Evolutionary conservation across 2,113 vertebrate genomes (phyloP), one percentile per base, ranked within the genome.

Genomic region (Erpornis zantholeuca): DNA sequence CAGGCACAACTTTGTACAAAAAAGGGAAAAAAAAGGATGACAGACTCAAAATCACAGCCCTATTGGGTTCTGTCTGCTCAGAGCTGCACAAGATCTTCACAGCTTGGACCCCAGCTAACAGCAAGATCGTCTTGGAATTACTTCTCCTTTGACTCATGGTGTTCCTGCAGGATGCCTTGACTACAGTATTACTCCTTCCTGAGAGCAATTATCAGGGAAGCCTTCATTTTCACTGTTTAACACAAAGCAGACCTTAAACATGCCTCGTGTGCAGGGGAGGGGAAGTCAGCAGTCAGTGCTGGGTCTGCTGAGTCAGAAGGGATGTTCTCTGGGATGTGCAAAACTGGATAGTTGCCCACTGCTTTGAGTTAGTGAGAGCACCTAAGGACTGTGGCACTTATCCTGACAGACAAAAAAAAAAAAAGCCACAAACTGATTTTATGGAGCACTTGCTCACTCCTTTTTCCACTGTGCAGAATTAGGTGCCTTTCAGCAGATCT

Each of bases 61-160:
- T 29, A 7, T 54, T 27, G 28, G 50, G 72, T 38, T 71, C 68
- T 75, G 59, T 65, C 93, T 90, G 65, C 56, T 86, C 88, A 88
- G 80, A 91, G 68, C 76, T 69, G 36, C 0, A 0, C 57, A 61
- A 76, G 70, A 50, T 61, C 76, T 52, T 90, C 47, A 52, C 71
- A 92, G 91, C 88, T 80, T 59, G 80, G 68, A 86, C 76, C 23
- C 54, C 71, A 90, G 68, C 88, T 90, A 93, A 65, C 63, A 81
- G 82, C 45, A 60, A 70, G 80, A 92, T 64, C 84, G 80, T 56
- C 68, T 80, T 86, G 79, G 76, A 93, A 93, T 86, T 92, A 73
- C 93, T 44, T 93, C 68, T 94, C 17, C n/a, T 88, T 84, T 96
- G 90, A 96, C 92, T 96, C 92, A 70, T 11, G 47, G 65, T 66